Base-by-base conservation (phyloP, 2,888 invertebrate species). In the Cerceris ruficornis region DNA sequence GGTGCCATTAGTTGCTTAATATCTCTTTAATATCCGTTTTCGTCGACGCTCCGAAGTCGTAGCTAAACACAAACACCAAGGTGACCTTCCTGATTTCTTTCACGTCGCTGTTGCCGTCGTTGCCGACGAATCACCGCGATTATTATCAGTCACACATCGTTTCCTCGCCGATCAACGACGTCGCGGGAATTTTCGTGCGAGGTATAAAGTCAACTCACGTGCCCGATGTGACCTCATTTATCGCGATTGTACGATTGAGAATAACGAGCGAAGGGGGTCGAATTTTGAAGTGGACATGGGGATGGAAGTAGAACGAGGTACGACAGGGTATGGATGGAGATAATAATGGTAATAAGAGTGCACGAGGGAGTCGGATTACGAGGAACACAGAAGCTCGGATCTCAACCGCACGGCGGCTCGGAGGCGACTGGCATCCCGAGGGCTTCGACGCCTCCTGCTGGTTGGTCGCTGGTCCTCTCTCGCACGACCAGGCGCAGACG, bases 341-440 rank as follows among this genome's bases (percentile, higher is more conserved):
- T 9, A 13, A 50, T 50, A n/a, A 50, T 13, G 14, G 6, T 17
- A 57, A 41, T 13, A 14, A 49, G 52, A 57, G 58, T 60, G 66
- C 78, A 84, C 83, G 84, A 84, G 81, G 76, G 70, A 54, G 46
- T 67, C 54, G 15, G 64, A 39, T 68, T 69, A 15, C 71, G 76
- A 43, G 41, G 70, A 42, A 46, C 55, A 68, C 75, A 49, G 69
- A 52, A 71, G 67, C 80, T 85, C 78, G 77, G 84, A 80, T 82
- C 86, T 86, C 83, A 80, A 85, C 90, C 86, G 89, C 85, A 82
- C 88, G 87, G 84, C 88, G 88, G 90, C 83, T 91, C 90, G 88
- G 87, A 90, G 87, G 88, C 90, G 86, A 91, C 90, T 91, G 89
- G 81, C 81, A 86, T 85, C 84, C 84, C 79, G 83, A 81, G 75